Evolutionary conservation across 2,797 vertebrate genomes (phyloP).

Genomic region (Epinephelus malabaricus): DNA sequence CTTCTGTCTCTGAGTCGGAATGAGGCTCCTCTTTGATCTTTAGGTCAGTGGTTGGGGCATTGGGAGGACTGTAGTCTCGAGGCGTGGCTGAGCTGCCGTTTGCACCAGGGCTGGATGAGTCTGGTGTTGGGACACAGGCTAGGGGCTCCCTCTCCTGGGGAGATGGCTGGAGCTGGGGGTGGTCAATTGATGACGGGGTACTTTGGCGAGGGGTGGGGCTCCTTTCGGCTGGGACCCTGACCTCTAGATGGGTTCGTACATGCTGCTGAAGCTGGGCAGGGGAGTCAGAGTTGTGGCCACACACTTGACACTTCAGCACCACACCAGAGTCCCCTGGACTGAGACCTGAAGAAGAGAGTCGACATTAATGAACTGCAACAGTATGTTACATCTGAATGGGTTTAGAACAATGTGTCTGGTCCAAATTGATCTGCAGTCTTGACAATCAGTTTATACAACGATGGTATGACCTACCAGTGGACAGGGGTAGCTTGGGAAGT

Average conservation of each 20-base stretch:
- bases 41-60: constrained; percentile 37
- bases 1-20: constrained; percentile 82
- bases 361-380: not conserved
- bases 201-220: constrained; percentile 79
- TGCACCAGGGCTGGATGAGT: constrained; percentile 84
- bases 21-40: constrained; percentile 91
- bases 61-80: constrained; percentile 70
- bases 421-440: not conserved
- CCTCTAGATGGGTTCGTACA: constrained; percentile 88
- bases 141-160: constrained; percentile 76
- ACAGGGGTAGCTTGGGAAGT: constrained; percentile 86
- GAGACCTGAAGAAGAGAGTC: constrained; percentile 77
- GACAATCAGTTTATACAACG: not conserved
- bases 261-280: constrained; percentile 91
- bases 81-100: constrained; percentile 84
- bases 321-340: constrained; percentile 86
- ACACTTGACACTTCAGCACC: constrained; percentile 89
- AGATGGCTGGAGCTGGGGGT: constrained; percentile 67
- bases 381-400: not conserved
- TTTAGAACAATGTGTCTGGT: constrained; percentile 1
- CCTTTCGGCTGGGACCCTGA: constrained; percentile 73
- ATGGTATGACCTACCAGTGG: constrained; percentile 81
- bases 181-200: constrained; percentile 67
- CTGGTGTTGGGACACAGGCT: constrained; percentile 77
- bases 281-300: constrained; percentile 88